phyloP scores from a whole-genome alignment of 2,888 invertebrate genomes.

The Nemotelus nigrinus region DNA sequence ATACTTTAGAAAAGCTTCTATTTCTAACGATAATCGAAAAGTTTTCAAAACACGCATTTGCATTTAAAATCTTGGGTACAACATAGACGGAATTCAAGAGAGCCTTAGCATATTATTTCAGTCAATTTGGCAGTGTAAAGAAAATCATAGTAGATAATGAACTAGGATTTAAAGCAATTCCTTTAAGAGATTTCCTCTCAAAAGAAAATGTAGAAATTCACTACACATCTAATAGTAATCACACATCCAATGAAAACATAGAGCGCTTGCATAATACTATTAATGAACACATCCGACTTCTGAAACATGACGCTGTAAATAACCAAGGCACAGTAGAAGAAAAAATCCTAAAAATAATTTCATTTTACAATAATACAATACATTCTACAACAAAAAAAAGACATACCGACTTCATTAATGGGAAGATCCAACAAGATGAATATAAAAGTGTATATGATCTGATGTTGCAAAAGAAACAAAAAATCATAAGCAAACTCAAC shows the following conservation, averaged over 20 bases:
- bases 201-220: neutral
- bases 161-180: too few relatives aligned
- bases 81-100: constrained; percentile 14
- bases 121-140: neutral
- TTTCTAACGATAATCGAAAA: constrained; percentile 23
- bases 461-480: constrained; percentile 16
- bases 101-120: neutral
- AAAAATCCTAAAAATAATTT: neutral
- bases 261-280: neutral
- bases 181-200: neutral
- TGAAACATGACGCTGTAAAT: constrained; percentile 15
- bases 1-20: neutral
- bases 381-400: neutral
- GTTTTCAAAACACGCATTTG: constrained; percentile 9
- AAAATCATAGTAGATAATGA: constrained; percentile 10
- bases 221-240: constrained; percentile 7
- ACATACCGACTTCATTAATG: constrained; percentile 16
- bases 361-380: constrained; percentile 38
- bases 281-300: neutral
- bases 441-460: constrained; percentile 13
- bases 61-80: constrained; percentile 2
- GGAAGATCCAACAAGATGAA: constrained; percentile 21
- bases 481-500: neutral
- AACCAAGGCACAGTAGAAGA: constrained; percentile 19
- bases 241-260: constrained; percentile 6